Evolutionary conservation across 2,888 invertebrate species (phyloP).

Genomic region (Agrochola litura): DNA sequence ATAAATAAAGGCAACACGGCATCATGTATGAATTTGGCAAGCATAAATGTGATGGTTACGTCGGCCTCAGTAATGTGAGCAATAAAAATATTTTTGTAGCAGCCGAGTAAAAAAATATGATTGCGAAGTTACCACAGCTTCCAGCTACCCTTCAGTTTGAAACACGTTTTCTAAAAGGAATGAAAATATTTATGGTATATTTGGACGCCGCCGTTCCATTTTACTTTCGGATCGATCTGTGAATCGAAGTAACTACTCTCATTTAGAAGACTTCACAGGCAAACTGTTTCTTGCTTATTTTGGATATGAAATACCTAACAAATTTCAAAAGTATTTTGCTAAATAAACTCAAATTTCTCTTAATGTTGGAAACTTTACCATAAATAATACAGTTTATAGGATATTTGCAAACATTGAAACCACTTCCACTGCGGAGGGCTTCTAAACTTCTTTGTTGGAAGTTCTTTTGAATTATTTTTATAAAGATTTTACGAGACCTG

Average conservation of each 20-base stretch:
- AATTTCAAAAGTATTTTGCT: slow-evolving; percentile 34
- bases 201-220: slow-evolving; percentile 15
- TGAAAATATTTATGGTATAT: slow-evolving; percentile 37
- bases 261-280: slow-evolving; percentile 19
- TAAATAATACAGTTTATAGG: slow-evolving; percentile 53
- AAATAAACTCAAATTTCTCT: slow-evolving; percentile 44
- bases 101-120: slow-evolving; percentile 37
- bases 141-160: slow-evolving; percentile 27
- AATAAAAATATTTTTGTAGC: slow-evolving; percentile 65
- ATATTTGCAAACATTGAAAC: slow-evolving; percentile 51
- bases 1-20: slow-evolving; percentile 57
- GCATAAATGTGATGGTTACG: slow-evolving; percentile 71
- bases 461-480: slow-evolving; percentile 46
- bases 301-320: slow-evolving; percentile 8
- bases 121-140: slow-evolving; percentile 39
- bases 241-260: slow-evolving; percentile 3
- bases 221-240: slow-evolving; percentile 22
- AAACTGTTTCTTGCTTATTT: slow-evolving; percentile 20
- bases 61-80: slow-evolving; percentile 63
- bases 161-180: slow-evolving; percentile 33
- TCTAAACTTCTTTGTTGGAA: slow-evolving; percentile 59
- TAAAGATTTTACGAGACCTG: slow-evolving; percentile 58
- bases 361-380: slow-evolving; percentile 34
- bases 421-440: slow-evolving; percentile 38
- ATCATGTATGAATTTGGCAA: slow-evolving; percentile 68